Base-by-base conservation (phyloP, 1,140 invertebrate species). In the Sitophilus oryzae region DNA sequence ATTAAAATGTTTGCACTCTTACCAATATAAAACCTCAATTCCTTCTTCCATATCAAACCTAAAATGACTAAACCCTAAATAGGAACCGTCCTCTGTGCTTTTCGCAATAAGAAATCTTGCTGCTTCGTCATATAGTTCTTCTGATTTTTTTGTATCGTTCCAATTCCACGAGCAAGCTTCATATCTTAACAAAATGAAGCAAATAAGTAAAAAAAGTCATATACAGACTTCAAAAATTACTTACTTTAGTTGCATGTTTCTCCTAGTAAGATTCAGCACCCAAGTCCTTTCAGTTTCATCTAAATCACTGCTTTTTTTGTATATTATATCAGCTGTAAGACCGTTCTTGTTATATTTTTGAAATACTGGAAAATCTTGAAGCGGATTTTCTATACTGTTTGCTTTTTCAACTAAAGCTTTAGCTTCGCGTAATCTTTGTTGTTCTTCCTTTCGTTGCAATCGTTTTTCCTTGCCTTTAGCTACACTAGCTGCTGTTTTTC, bases 41-140 rank as follows among this genome's bases (percentile, higher is more conserved):
- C 80, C 84, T 67, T 84, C 77, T 68, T 92, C 89, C 60, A 90
- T 72, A 66, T 91, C 89, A 75, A 91, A 92, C 55, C 88, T 75
- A 67, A 91, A 92, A 58, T 81, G 79, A 53, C 77, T 78, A 65
- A 79, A 81, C 18, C 76, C 79, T 20, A 79, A 63, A 3, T 72
- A 71, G 62, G 70, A 73, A 6, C 74, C 73, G 50, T 74, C 71
- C 38, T 69, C 65, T 23, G 74, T 66, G 34, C 52, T 56, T 64
- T 74, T 74, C 8, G 81, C 85, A 50, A 89, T 74, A 21, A 89
- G 69, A 70, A 86, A 88, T 76, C 82, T 82, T 3, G 86, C 84
- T 48, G 74, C 70, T 56, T 83, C 78, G 66, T 88, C 85, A 19
- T 74, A 81, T 77, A 89, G 79, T 70, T 89, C 85, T 55, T 82